A percentile compares a stretch with the other conserved stretches of the same genome.
phyloP scores from a whole-genome alignment of 2,888 invertebrate genomes.

The Eupeodes latifasciatus region DNA sequence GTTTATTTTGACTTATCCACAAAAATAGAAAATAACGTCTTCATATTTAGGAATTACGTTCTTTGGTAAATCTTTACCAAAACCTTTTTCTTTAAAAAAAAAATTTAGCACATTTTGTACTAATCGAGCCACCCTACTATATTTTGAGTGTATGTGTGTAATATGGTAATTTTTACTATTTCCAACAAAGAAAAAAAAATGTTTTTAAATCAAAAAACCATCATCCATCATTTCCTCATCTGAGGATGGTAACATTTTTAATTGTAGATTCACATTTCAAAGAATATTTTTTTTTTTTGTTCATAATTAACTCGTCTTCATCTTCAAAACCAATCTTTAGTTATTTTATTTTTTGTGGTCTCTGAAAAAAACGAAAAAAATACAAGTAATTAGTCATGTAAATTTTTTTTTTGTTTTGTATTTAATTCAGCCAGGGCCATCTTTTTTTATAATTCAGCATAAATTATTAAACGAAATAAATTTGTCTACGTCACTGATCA shows the following conservation, averaged over 20 bases:
- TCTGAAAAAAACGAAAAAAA: slow-evolving; percentile 15
- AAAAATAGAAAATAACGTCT: too few relatives aligned
- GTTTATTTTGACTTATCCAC: too few relatives aligned
- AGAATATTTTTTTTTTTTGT: background rate
- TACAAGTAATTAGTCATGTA: slow-evolving; percentile 55
- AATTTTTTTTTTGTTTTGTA: slow-evolving; percentile 36
- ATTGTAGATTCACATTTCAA: slow-evolving; percentile 35
- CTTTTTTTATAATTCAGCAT: background rate
- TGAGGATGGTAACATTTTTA: slow-evolving; percentile 18
- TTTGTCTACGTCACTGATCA: background rate
- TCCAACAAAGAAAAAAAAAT: background rate
- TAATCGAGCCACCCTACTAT: too few relatives aligned
- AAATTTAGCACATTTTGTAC: too few relatives aligned
- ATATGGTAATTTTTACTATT: background rate
- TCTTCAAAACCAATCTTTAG: background rate
- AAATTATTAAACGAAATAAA: background rate
- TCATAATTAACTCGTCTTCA: slow-evolving; percentile 42
- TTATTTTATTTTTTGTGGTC: background rate
- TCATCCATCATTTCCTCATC: slow-evolving; percentile 47
- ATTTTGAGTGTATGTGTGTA: background rate
- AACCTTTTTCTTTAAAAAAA: too few relatives aligned
- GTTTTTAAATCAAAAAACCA: background rate
- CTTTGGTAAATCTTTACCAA: too few relatives aligned
- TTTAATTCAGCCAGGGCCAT: slow-evolving; percentile 40
- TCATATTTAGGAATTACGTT: too few relatives aligned